Evolutionary conservation across 2,888 invertebrate genomes (phyloP), one percentile per base, ranked within the genome.

Genomic region (Philopedon plagiatum): DNA sequence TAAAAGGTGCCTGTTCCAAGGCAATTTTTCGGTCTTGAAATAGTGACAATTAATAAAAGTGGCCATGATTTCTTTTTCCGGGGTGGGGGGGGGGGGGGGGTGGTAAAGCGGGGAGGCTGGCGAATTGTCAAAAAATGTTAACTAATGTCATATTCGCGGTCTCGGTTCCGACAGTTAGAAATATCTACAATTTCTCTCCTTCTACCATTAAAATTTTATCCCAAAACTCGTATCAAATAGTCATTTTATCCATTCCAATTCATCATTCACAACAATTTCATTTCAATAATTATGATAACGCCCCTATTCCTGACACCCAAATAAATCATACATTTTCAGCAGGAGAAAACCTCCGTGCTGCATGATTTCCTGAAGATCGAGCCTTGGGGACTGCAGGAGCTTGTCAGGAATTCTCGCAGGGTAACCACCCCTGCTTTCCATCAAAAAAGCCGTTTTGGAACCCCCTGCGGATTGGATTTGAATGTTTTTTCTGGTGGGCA

Each of bases 281-380:
- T 73, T 73, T 65, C 29, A 60, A 73, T 69, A 62, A 73, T 73
- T 73, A 73, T 69, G 56, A 71, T 66, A 75, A 76, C 74, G 74
- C 61, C 62, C 61, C 19, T 68, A 65, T 70, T 73, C 60, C 70
- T 73, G 64, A 71, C 73, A 66, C 68, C 34, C 60, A 64, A 69
- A 73, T 73, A 73, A 73, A 73, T 73, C 73, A 73, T 73, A 73
- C 68, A 69, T 69, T 73, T 73, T 54, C 44, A 26, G 13, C 26
- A 19, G 39, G 29, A 37, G 26, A 66, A 62, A 64, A 63, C 70
- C 64, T 39, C 44, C 67, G 72, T 72, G 62, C 56, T 46, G 73
- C 73, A 81, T 81, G 83, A 83, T 83, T 81, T 83, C 81, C 78
- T 77, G 79, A 80, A 81, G 81, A 84, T 83, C 82, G 83, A 80